Percentiles rank a stretch among this genome's conserved stretches.
Evolutionary conservation across 2,113 vertebrate species (phyloP).

Genomic region (Tor tambroides): DNA sequence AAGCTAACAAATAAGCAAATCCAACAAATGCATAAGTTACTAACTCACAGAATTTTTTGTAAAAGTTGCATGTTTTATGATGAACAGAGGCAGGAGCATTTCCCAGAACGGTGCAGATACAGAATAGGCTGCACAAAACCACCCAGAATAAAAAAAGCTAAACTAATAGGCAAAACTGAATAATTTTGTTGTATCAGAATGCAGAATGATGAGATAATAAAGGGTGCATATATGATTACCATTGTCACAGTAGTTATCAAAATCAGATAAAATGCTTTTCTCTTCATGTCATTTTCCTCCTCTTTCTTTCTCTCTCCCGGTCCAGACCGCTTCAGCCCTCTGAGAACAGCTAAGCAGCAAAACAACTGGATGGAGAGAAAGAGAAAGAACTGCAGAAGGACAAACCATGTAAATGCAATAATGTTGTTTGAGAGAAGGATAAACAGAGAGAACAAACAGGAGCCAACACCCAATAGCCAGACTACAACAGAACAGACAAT

Average conservation of each 20-base stretch:
- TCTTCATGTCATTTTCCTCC: constrained; percentile 41
- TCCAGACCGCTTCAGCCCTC: constrained; percentile 24
- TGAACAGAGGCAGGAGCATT: background rate
- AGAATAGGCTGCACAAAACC: background rate
- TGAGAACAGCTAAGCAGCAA: constrained; percentile 34
- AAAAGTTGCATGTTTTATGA: background rate
- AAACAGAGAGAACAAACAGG: constrained; percentile 4
- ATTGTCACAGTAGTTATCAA: constrained; percentile 28
- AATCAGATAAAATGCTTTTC: background rate
- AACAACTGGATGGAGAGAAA: constrained; percentile 37
- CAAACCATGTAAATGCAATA: background rate
- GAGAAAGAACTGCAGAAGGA: background rate
- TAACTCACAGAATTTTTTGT: too few species aligned
- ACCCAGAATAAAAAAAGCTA: background rate
- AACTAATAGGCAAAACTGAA: background rate
- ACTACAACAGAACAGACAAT: background rate
- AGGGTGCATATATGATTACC: constrained; percentile 16
- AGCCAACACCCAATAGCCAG: constrained; percentile 11
- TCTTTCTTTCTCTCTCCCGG: constrained; percentile 5
- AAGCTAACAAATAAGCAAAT: background rate
- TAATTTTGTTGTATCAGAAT: background rate
- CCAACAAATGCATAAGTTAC: background rate
- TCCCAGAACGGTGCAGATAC: background rate
- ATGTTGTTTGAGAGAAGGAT: background rate
- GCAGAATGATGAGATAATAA: background rate